phyloP scores from a whole-genome alignment of 2,113 vertebrate species.

The Charina bottae region DNA sequence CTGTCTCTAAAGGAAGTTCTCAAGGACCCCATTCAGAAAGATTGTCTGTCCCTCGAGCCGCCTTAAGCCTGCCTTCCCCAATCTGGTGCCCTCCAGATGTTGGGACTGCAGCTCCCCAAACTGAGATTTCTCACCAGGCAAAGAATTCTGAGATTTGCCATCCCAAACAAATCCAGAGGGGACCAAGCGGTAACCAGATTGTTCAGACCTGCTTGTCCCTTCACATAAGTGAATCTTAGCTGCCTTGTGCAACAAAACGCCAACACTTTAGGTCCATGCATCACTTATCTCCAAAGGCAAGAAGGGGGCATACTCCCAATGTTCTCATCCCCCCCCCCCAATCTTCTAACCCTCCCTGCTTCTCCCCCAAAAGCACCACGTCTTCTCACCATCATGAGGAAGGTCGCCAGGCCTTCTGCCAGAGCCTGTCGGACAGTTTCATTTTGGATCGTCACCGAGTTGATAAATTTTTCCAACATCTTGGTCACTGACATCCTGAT shows the following conservation, averaged over 20 bases:
- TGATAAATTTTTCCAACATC: constrained; percentile 7
- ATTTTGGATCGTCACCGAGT: constrained; percentile 57
- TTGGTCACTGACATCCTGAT: constrained; percentile 19
- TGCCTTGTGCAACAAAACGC: not conserved
- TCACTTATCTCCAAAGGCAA: not conserved
- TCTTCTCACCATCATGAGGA: constrained; percentile 84
- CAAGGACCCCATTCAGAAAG: too few relatives aligned
- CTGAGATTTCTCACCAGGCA: too few relatives aligned
- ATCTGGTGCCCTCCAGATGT: too few relatives aligned
- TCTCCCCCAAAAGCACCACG: not conserved
- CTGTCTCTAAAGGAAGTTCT: too few relatives aligned
- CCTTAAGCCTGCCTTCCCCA: too few relatives aligned
- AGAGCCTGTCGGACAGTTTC: constrained; percentile 74
- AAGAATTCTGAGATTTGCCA: too few relatives aligned
- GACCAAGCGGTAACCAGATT: too few relatives aligned
- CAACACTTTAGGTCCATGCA: not conserved
- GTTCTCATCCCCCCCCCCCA: not conserved
- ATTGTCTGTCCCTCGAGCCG: too few relatives aligned
- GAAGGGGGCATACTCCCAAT: too few relatives aligned
- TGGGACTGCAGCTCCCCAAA: too few relatives aligned
- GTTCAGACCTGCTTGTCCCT: not conserved
- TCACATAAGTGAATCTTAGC: not conserved
- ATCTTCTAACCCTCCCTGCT: not conserved
- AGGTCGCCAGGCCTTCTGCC: constrained; percentile 80
- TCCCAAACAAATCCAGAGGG: too few relatives aligned